phyloP scores from a whole-genome alignment of 2,888 invertebrate species.

The Meloe dianella region DNA sequence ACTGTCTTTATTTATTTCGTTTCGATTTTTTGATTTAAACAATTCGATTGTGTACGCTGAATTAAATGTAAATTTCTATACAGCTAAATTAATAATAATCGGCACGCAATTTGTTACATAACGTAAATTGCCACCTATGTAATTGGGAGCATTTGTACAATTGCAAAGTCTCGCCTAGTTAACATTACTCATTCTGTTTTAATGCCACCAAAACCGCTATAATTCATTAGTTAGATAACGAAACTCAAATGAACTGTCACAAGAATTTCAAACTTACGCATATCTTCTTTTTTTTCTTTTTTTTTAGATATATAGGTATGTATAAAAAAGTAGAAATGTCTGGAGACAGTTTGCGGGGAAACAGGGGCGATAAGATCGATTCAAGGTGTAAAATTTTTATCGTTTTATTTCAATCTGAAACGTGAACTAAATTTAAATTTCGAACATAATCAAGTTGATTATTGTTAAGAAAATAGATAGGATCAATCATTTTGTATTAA shows the following conservation, averaged over 20 bases:
- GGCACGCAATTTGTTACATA: slow-evolving; percentile 57
- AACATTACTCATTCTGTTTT: slow-evolving; percentile 49
- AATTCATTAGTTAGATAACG: slow-evolving; percentile 45
- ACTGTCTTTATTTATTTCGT: background rate
- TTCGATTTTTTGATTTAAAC: background rate
- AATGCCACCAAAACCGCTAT: slow-evolving; percentile 39
- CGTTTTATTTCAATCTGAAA: too few relatives aligned
- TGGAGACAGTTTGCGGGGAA: too few relatives aligned
- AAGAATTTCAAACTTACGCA: slow-evolving; percentile 1
- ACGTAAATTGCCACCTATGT: slow-evolving; percentile 51
- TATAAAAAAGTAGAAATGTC: too few relatives aligned
- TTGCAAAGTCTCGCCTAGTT: slow-evolving; percentile 47
- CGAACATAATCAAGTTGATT: background rate
- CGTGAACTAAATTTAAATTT: background rate
- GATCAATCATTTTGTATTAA: background rate
- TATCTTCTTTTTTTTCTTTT: background rate
- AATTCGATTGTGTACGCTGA: background rate
- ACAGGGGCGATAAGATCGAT: too few relatives aligned
- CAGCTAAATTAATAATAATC: slow-evolving; percentile 58
- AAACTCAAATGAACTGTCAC: slow-evolving; percentile 32
- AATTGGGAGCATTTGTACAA: slow-evolving; percentile 54
- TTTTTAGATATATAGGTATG: too few relatives aligned
- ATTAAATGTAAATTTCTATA: slow-evolving; percentile 24
- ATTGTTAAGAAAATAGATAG: background rate
- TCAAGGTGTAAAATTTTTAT: too few relatives aligned